Conservation (phyloP, 2,888 invertebrate species). For the Mimachlamys varia region DNA sequence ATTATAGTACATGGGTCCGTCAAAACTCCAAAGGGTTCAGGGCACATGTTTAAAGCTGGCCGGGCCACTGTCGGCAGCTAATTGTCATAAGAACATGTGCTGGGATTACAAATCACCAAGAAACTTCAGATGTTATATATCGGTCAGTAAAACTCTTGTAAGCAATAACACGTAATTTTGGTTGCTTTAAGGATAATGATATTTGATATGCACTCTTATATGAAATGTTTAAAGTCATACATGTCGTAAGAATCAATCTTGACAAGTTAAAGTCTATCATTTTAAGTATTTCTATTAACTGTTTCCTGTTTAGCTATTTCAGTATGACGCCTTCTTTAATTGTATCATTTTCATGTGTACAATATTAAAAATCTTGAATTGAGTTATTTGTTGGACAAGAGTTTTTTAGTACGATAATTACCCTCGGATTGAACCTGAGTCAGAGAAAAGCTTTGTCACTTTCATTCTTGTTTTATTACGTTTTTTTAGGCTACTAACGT, state of each 20-base stretch:
- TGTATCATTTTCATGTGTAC: background rate
- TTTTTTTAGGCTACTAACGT: background rate
- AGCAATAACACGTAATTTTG: no score
- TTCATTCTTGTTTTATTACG: background rate
- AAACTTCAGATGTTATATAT: no score
- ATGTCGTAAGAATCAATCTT: background rate
- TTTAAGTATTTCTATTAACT: background rate
- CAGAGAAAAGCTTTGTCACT: background rate
- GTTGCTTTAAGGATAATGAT: no score
- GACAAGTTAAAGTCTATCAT: background rate
- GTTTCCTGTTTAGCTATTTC: no score
- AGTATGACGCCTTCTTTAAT: background rate
- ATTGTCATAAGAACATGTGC: no score
- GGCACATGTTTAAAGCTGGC: no score
- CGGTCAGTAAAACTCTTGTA: no score
- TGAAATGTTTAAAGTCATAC: background rate
- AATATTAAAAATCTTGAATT: background rate
- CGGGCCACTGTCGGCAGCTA: no score
- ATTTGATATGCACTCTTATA: background rate
- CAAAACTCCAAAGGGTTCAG: no score
- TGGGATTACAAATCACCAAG: no score
- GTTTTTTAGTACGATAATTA: background rate
- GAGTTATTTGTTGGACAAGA: background rate
- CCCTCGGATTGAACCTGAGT: background rate
- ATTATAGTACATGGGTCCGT: no score